phyloP scores from a whole-genome alignment of 1,140 invertebrate genomes.

The Chironomus tepperi region DNA sequence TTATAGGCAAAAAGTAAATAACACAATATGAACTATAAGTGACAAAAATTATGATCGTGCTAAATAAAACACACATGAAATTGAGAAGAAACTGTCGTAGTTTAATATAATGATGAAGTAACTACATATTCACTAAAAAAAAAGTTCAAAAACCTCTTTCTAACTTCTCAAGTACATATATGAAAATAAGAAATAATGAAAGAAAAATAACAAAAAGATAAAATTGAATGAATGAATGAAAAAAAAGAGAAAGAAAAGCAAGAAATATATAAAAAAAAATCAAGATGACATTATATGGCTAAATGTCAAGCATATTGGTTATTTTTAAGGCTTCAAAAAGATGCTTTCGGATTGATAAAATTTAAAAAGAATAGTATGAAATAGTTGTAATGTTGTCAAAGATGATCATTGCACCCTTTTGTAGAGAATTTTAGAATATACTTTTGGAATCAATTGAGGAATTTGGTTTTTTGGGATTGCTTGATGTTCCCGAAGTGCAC shows the following conservation, averaged over 20 bases:
- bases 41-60: background rate
- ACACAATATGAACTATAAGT: no score
- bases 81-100: background rate
- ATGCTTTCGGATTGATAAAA: background rate
- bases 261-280: no score
- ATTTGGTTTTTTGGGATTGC: no score
- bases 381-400: background rate
- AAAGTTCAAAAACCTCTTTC: slow-evolving; percentile 3
- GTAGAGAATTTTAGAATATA: background rate
- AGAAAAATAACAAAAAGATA: background rate
- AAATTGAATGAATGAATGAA: no score
- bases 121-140: background rate
- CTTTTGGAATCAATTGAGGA: no score
- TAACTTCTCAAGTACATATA: slow-evolving; percentile 1
- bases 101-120: background rate
- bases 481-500: no score
- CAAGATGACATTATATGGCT: slow-evolving; percentile 1
- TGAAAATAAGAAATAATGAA: background rate
- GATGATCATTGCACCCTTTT: slow-evolving; percentile 6
- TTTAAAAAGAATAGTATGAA: background rate
- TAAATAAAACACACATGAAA: background rate
- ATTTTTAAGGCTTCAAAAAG: slow-evolving; percentile 13
- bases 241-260: no score
- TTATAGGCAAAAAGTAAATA: no score
- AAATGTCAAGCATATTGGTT: slow-evolving; percentile 2